Evolutionary conservation across 2,797 vertebrate species (phyloP).

Genomic region (Tauraco hartlaubi): DNA sequence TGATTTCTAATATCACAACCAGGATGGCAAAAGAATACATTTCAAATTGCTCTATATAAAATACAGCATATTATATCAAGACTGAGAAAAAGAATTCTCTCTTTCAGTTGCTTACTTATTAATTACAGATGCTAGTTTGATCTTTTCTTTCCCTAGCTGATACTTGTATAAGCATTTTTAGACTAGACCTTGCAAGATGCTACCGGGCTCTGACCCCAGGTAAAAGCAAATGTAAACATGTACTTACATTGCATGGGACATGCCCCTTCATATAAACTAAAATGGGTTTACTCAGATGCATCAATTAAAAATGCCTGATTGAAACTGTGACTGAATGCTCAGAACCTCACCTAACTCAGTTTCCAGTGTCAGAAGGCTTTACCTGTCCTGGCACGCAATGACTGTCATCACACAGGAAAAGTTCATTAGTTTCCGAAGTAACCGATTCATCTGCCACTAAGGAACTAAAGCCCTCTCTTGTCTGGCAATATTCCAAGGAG

Average conservation of each 20-base stretch:
- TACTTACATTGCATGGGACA: not conserved
- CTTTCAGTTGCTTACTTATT: not conserved
- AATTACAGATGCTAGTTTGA: not conserved
- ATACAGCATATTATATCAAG: not conserved
- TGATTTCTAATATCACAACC: not conserved
- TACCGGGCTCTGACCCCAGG: not conserved
- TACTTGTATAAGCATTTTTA: not conserved
- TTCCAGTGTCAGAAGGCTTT: not conserved
- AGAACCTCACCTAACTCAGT: not conserved
- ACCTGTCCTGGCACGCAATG: not conserved
- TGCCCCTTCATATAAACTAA: not conserved
- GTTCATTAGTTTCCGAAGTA: not conserved
- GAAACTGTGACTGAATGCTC: not conserved
- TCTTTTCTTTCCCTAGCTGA: not conserved
- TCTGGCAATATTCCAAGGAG: not conserved
- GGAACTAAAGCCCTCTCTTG: not conserved
- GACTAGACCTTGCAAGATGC: not conserved
- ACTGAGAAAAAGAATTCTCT: not conserved
- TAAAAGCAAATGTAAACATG: not conserved
- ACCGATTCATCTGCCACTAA: not conserved
- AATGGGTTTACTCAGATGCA: not conserved
- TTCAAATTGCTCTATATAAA: not conserved
- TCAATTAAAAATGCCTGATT: not conserved
- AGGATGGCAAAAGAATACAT: not conserved
- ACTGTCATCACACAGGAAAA: not conserved